Evolutionary conservation across 2,797 vertebrate genomes (phyloP).

Genomic region (Myotis vivesi): DNA sequence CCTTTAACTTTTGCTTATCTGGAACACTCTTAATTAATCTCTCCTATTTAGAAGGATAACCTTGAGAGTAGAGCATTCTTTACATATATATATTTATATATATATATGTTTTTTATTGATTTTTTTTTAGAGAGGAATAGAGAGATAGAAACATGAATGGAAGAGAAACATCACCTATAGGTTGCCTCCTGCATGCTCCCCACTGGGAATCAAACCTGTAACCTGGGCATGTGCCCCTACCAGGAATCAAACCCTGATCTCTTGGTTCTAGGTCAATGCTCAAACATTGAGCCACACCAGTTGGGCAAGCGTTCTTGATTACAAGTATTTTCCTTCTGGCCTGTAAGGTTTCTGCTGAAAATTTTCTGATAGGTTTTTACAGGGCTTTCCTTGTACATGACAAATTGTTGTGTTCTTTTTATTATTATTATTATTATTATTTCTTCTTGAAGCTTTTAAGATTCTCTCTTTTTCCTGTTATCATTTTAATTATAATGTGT

Average conservation of each 20-base stretch:
- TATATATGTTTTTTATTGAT: too few relatives aligned
- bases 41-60: not conserved
- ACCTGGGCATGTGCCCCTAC: too few relatives aligned
- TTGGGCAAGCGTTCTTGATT: not conserved
- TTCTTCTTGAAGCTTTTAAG: not conserved
- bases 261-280: too few relatives aligned
- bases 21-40: not conserved
- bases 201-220: too few relatives aligned
- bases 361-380: not conserved
- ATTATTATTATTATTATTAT: too few relatives aligned
- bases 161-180: too few relatives aligned
- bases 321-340: not conserved
- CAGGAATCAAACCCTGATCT: too few relatives aligned
- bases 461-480: not conserved
- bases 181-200: too few relatives aligned
- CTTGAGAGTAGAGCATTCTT: not conserved
- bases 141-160: too few relatives aligned
- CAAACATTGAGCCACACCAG: too few relatives aligned
- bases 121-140: too few relatives aligned
- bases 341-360: not conserved
- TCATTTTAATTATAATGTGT: not conserved
- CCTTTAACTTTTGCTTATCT: not conserved
- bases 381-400: not conserved
- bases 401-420: not conserved
- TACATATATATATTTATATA: too few relatives aligned